Evolutionary conservation across 2,113 vertebrate genomes (phyloP), one percentile per base, ranked within the genome.

Genomic region (Bos taurus): DNA sequence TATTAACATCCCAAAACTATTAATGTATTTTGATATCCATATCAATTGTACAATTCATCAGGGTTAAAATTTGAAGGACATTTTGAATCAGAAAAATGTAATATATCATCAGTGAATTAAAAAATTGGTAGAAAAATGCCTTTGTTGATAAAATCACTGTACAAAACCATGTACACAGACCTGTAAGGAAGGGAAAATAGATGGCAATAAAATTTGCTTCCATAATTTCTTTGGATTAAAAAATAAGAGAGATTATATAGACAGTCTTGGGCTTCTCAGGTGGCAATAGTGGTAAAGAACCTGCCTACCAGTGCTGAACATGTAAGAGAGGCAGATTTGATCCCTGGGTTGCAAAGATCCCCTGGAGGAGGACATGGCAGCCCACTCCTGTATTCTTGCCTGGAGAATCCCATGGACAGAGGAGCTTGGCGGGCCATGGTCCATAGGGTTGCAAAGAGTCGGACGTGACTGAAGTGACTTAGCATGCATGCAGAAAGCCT

Each of bases 361-460:
- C n/a, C 0, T 11, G 17, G 64, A 71, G 17, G 33, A 36, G n/a
- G 64, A 11, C 17, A 21, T 36, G n/a, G 33, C n/a, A 36, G 33
- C n/a, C 17, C 64, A 21, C 17, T 21, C n/a, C 17, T 36, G 2
- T 71, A 11, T 71, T 21, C 64, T 71, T 36, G 64, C n/a, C 17
- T 71, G n/a, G 64, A 21, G 4, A 71, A 71, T 21, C 17, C n/a
- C 8, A 36, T 36, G 64, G 64, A 36, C n/a, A 71, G 64, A 36
- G 17, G 17, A 71, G n/a, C n/a, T 11, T 36, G 17, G 9, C 1
- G 1, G 33, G n/a, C 9, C 17, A 71, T 11, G 17, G 64, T 36
- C n/a, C 64, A 71, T 36, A 36, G 64, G 64, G n/a, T 71, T 0
- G 1, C 8, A 36, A 19, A 71, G 17, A 36, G n/a, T 21, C 0